Evolutionary conservation across 1,140 invertebrate genomes (phyloP), one percentile per base, ranked within the genome.

Genomic region (Drosophila rufa): DNA sequence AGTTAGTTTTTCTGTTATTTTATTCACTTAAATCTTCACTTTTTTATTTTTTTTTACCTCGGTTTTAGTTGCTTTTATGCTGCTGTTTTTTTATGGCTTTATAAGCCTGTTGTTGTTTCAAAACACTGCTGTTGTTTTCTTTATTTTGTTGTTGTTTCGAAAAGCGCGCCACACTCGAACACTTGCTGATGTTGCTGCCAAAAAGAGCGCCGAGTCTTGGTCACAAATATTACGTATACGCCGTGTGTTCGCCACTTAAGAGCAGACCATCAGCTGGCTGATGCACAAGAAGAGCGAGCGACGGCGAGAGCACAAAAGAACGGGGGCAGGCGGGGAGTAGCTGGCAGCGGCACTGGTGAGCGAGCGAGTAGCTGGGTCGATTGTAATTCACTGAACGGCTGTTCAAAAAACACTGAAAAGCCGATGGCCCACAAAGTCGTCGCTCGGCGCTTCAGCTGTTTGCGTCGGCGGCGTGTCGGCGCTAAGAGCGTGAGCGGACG

Each of bases 391-490:
- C 70, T 80, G 73, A 75, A 81, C 80, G 74, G 55, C 76, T 79
- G 76, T 90, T 89, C 85, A 80, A 61, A 87, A 70, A 78, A 79
- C 60, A 87, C 84, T 87, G 81, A 87, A 75, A 68, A 77, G 64
- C 48, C 74, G 46, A 75, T 53, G 48, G 27, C 64, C 43, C 50
- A 60, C 27, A 67, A 48, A 65, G 42, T 40, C 45, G 22, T 12
- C 67, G 53, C 45, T 71, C 65, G 47, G 14, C 48, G 36, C 19
- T 62, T 75, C 70, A 75, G 71, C 71, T 74, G 70, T 73, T 58
- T 60, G 70, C 55, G 46, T 71, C 38, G 69, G n/a, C 45, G 46
- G n/a, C 38, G 33, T 30, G 14, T 58, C 33, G 33, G 30, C 33
- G 2, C 53, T 4, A 38, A 46, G 68, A 40, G 50, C 47, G n/a